Evolutionary conservation across 1,140 invertebrate species (phyloP).

Genomic region (Penaeus chinensis): DNA sequence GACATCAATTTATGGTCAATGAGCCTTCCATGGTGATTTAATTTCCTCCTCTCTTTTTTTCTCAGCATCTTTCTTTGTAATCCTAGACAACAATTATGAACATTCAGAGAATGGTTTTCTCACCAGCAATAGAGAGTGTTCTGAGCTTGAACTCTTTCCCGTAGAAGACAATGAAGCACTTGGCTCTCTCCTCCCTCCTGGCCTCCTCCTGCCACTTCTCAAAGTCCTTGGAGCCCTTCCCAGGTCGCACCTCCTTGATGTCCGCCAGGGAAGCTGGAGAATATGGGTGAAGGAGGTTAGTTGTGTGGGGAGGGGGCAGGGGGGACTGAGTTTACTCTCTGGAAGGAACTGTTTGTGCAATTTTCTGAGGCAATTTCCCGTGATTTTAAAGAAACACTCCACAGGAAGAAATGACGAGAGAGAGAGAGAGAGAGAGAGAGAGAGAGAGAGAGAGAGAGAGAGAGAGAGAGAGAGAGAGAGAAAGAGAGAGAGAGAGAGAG

Average conservation of each 20-base stretch:
- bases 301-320: too few relatives aligned
- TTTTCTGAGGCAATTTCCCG: too few relatives aligned
- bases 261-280: constrained; percentile 78
- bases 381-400: too few relatives aligned
- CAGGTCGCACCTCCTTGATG: constrained; percentile 88
- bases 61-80: not conserved
- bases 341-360: too few relatives aligned
- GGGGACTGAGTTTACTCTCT: not conserved
- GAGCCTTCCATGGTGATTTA: too few relatives aligned
- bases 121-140: constrained; percentile 85
- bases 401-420: not conserved
- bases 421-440: constrained; percentile 32
- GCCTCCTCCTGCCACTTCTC: constrained; percentile 91
- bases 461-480: constrained; percentile 37
- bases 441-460: constrained; percentile 42
- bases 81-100: not conserved
- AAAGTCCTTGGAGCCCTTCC: constrained; percentile 92
- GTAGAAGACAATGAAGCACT: constrained; percentile 92
- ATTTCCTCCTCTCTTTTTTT: too few relatives aligned
- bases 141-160: constrained; percentile 92
- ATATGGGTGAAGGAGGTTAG: not conserved
- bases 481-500: constrained; percentile 37
- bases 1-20: too few relatives aligned
- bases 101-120: not conserved
- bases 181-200: constrained; percentile 80